These are phyloP conservation scores for Antrozous pallidus DNA, from an alignment of 2,797 vertebrate species.

Conservation along the genomic window DNA sequence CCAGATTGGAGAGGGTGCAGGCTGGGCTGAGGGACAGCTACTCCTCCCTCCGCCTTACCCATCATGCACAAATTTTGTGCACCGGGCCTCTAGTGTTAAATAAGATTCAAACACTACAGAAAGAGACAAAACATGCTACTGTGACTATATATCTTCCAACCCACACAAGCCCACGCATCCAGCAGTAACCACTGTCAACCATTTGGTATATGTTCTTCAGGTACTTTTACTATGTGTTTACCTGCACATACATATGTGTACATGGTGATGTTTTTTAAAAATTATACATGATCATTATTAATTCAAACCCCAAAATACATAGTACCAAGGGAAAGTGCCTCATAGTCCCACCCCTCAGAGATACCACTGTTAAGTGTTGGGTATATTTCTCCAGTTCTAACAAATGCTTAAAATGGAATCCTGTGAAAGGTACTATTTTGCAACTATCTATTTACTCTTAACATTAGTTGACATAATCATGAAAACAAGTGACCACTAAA, in stretches of 20 bases:
- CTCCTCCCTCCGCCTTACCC: too few relatives aligned
- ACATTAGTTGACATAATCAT: background rate
- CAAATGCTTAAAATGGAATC: background rate
- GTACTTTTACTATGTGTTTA: background rate
- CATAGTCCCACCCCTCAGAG: background rate
- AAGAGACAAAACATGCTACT: background rate
- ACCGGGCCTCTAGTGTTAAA: too few relatives aligned
- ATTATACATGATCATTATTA: background rate
- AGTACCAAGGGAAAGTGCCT: background rate
- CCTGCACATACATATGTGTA: background rate
- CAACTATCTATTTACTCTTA: background rate
- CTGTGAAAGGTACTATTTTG: background rate
- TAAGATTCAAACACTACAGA: background rate
- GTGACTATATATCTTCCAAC: background rate
- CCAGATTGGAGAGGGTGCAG: too few relatives aligned
- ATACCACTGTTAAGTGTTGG: background rate
- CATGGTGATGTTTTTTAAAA: background rate
- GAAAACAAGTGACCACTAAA: background rate
- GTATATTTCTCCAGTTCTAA: background rate
- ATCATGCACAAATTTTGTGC: too few relatives aligned
- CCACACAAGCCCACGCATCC: background rate
- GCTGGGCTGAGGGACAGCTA: too few relatives aligned
- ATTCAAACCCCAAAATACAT: background rate
- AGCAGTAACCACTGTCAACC: background rate
- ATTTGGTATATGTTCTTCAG: background rate